phyloP scores from a whole-genome alignment of 2,113 vertebrate genomes.

The Perca flavescens region DNA sequence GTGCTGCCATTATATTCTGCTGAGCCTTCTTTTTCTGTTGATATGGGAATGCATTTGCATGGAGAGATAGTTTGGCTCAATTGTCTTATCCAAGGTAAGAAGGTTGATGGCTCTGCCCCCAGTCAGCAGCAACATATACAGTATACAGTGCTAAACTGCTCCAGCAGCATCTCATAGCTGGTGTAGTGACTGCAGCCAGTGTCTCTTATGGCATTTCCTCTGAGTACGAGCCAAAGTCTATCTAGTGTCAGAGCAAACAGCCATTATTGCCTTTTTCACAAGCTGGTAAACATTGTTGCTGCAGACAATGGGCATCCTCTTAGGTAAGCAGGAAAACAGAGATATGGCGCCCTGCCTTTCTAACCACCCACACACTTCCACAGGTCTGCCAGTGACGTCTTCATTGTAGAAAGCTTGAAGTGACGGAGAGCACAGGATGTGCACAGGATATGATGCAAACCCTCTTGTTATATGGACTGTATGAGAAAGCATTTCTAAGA shows the following conservation, averaged over 20 bases:
- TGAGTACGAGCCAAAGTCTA: conserved; percentile 32
- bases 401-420: conserved; percentile 9
- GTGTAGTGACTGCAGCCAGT: conserved; percentile 29
- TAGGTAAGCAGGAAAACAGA: conserved; percentile 18
- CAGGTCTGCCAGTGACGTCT: conserved; percentile 19
- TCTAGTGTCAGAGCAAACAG: conserved; percentile 44
- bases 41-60: conserved; percentile 3
- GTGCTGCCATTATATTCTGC: conserved; percentile 45
- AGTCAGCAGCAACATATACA: conserved; percentile 20
- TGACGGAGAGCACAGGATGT: background rate
- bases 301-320: conserved; percentile 43
- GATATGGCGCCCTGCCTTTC: conserved; percentile 8
- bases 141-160: conserved; percentile 39
- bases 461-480: background rate
- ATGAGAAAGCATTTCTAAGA: background rate
- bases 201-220: conserved; percentile 40
- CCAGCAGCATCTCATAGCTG: conserved; percentile 33
- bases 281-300: conserved; percentile 36
- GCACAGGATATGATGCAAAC: conserved; percentile 6
- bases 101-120: conserved; percentile 30
- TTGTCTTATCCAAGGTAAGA: conserved; percentile 32
- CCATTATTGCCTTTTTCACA: conserved; percentile 23
- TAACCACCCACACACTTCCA: conserved; percentile 3
- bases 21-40: conserved; percentile 41
- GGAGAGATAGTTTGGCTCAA: background rate